Evolutionary conservation across 2,888 invertebrate genomes (phyloP), one percentile per base, ranked within the genome.

Genomic region (Pecten maximus): DNA sequence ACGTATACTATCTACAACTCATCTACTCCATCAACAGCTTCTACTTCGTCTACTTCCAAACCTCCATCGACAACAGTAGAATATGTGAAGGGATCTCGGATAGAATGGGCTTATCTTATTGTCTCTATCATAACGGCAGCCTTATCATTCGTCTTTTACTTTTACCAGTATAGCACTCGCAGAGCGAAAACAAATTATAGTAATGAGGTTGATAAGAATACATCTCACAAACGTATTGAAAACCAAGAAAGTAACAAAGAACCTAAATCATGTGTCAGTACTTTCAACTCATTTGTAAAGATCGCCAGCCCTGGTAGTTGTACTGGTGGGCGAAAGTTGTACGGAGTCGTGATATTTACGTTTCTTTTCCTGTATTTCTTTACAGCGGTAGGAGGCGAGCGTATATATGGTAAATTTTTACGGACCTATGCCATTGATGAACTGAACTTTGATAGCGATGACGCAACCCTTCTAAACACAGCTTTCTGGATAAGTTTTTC

Each of bases 401-500:
- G 95, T 23, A 93, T 94, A 15, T 92, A 92, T 40, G 93, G 94
- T 2, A 95, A 94, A 89, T 95, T 95, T 89, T 93, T 95, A 15
- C 93, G 94, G 39, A 93, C 94, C 28, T 95, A 90, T 90, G 93
- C 95, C n/a, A 94, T 94, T 19, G 95, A 95, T 87, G 92, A 93
- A n/a, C 90, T 93, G 48, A 90, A 92, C 1, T 93, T 95, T 60
- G 92, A 91, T 35, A 94, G 93, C 8, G 93, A 91, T 35, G 92
- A 93, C 0, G 95, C 94, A 0, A 93, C 95, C 6, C 92, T 91
- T 39, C 90, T 95, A 40, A 94, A 95, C 89, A 94, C 95, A 19
- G 91, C 91, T 0, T 95, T 94, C 89, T 95, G 95, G 95, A 93
- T 94, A 12, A 93, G 94, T 89, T 95, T 94, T 91, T 93, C 94